Percentiles rank a stretch among this genome's conserved stretches.
phyloP scores from a whole-genome alignment of 2,888 invertebrate species.

The Tachina fera region DNA sequence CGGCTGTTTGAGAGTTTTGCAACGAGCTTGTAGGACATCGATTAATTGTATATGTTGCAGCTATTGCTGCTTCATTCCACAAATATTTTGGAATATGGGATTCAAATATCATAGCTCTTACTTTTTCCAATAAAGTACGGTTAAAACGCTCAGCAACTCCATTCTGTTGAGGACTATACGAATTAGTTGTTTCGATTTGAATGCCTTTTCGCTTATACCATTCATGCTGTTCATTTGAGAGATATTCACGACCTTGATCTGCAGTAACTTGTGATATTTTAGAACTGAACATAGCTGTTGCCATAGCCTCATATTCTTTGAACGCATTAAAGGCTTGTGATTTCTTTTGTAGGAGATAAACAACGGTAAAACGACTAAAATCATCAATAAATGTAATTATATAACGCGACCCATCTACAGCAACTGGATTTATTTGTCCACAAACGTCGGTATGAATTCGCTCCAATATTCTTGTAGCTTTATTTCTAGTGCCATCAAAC shows the following conservation, averaged over 20 bases:
- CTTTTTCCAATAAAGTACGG: too few relatives aligned
- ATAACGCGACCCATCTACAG: conserved; percentile 13
- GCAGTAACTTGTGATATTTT: conserved; percentile 41
- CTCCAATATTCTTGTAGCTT: neutral
- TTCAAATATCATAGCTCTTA: too few relatives aligned
- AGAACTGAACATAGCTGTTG: too few relatives aligned
- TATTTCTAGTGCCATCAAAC: too few relatives aligned
- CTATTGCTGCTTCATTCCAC: conserved; percentile 33
- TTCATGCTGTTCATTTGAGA: conserved; percentile 36
- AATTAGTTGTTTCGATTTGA: too few relatives aligned
- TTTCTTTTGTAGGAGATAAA: too few relatives aligned
- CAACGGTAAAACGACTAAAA: too few relatives aligned
- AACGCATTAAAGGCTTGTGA: too few relatives aligned
- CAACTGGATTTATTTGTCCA: conserved; percentile 42
- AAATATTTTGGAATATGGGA: conserved; percentile 30
- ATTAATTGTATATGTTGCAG: conserved; percentile 36
- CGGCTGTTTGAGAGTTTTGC: too few relatives aligned
- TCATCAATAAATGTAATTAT: too few relatives aligned
- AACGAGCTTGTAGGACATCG: neutral
- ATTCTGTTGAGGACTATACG: too few relatives aligned
- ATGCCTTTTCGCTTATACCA: neutral
- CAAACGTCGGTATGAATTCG: conserved; percentile 64
- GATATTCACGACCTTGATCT: conserved; percentile 74
- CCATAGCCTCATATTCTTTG: conserved; percentile 37
- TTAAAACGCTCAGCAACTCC: too few relatives aligned